A percentile compares a stretch with the other conserved stretches of the same genome.
Evolutionary conservation across 2,888 invertebrate genomes (phyloP).

Genomic region (Adelognathus sp.): DNA sequence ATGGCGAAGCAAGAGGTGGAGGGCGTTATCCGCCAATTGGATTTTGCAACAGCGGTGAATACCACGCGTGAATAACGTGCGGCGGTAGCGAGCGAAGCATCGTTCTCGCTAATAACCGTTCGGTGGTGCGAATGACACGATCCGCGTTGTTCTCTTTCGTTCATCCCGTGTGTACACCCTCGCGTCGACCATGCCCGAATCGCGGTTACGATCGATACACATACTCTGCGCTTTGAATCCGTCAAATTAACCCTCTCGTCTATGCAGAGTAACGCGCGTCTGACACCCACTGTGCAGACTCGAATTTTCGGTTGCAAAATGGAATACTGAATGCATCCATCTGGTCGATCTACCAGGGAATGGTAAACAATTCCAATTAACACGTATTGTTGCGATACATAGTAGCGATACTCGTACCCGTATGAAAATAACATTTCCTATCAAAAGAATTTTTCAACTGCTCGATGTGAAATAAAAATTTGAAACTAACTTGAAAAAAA

Average conservation of each 20-base stretch:
- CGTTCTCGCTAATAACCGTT: constrained; percentile 32
- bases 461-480: too few relatives aligned
- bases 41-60: constrained; percentile 2
- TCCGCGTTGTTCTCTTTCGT: background rate
- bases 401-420: too few relatives aligned
- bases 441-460: too few relatives aligned
- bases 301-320: background rate
- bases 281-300: background rate
- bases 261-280: constrained; percentile 54
- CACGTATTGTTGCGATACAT: too few relatives aligned
- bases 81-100: constrained; percentile 2
- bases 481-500: too few relatives aligned
- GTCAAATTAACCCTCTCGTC: constrained; percentile 74
- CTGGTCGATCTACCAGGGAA: constrained; percentile 44
- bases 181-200: constrained; percentile 17
- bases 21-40: background rate
- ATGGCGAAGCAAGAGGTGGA: background rate
- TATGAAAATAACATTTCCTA: too few relatives aligned
- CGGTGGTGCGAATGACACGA: constrained; percentile 24
- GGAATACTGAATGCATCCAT: constrained; percentile 52
- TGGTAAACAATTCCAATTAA: too few relatives aligned
- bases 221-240: constrained; percentile 71
- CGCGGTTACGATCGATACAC: constrained; percentile 66
- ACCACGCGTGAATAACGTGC: constrained; percentile 9
- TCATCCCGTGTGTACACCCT: background rate